phyloP scores from a whole-genome alignment of 2,888 invertebrate genomes.

The Sericinus montela region DNA sequence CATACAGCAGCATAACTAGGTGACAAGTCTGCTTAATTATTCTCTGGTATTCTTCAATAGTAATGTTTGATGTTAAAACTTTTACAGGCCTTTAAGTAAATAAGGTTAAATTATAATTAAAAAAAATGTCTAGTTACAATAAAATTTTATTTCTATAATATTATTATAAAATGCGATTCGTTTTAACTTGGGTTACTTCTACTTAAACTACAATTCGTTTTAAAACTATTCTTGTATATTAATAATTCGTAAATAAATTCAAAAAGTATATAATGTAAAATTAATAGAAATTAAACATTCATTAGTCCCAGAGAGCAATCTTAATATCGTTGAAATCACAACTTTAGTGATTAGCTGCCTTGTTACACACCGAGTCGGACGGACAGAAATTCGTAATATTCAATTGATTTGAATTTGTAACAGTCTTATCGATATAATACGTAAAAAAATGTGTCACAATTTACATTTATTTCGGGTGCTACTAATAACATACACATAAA shows the following conservation, averaged over 20 bases:
- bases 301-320: conserved; percentile 15
- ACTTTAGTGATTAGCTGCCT: conserved; percentile 4
- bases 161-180: conserved; percentile 3
- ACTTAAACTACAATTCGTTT: background rate
- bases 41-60: too few species aligned
- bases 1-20: too few species aligned
- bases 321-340: background rate
- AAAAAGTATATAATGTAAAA: conserved; percentile 9
- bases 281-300: conserved; percentile 4
- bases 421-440: conserved; percentile 12
- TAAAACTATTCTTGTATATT: conserved; percentile 7
- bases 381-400: conserved; percentile 1
- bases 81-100: too few species aligned
- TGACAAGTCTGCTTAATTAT: too few species aligned
- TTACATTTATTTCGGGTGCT: too few species aligned
- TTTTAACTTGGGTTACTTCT: conserved; percentile 7
- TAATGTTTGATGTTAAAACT: too few species aligned
- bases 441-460: background rate
- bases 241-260: conserved; percentile 3
- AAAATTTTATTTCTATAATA: conserved; percentile 7
- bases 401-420: background rate
- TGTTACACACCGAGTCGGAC: conserved; percentile 1
- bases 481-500: background rate
- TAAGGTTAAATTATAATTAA: too few species aligned
- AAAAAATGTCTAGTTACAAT: background rate